These are phyloP conservation scores for Apeira syringaria DNA, from an alignment of 2,888 invertebrate genomes.

Conservation along the genomic window DNA sequence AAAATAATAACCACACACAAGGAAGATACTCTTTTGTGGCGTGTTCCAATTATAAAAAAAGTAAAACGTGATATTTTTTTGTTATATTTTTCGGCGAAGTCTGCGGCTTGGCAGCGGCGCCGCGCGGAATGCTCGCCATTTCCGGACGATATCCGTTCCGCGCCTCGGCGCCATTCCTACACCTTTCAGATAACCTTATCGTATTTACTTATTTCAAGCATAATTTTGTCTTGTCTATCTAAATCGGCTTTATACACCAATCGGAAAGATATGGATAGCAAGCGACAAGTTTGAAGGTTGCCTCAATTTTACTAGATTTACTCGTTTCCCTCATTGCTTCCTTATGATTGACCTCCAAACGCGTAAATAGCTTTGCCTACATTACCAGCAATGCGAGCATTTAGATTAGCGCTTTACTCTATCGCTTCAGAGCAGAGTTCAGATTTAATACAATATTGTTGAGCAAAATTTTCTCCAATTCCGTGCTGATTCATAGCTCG, in stretches of 20 bases:
- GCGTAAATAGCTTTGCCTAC: slow-evolving; percentile 28
- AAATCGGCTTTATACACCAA: too few relatives aligned
- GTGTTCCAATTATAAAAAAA: slow-evolving; percentile 26
- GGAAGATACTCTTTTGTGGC: slow-evolving; percentile 9
- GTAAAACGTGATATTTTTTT: slow-evolving; percentile 43
- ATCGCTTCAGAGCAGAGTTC: slow-evolving; percentile 8
- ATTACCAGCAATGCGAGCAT: slow-evolving; percentile 8
- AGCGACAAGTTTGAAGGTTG: slow-evolving; percentile 29
- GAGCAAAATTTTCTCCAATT: slow-evolving; percentile 58
- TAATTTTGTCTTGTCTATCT: too few relatives aligned
- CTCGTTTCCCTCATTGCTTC: slow-evolving; percentile 46
- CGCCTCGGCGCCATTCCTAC: slow-evolving; percentile 54
- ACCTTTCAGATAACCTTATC: slow-evolving; percentile 60
- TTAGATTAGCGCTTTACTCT: slow-evolving; percentile 5
- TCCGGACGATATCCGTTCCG: slow-evolving; percentile 80
- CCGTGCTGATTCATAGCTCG: slow-evolving; percentile 72
- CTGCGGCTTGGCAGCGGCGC: slow-evolving; percentile 62
- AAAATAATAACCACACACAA: background rate
- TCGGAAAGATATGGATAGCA: too few relatives aligned
- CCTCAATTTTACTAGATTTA: slow-evolving; percentile 50
- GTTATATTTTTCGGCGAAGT: slow-evolving; percentile 56
- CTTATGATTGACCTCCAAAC: slow-evolving; percentile 43
- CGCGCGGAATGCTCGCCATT: slow-evolving; percentile 79
- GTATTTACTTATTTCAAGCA: slow-evolving; percentile 1
- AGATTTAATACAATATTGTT: slow-evolving; percentile 29